Conservation (phyloP, 2,888 invertebrate species). For the Pseudococcus jackbeardsleyi region DNA sequence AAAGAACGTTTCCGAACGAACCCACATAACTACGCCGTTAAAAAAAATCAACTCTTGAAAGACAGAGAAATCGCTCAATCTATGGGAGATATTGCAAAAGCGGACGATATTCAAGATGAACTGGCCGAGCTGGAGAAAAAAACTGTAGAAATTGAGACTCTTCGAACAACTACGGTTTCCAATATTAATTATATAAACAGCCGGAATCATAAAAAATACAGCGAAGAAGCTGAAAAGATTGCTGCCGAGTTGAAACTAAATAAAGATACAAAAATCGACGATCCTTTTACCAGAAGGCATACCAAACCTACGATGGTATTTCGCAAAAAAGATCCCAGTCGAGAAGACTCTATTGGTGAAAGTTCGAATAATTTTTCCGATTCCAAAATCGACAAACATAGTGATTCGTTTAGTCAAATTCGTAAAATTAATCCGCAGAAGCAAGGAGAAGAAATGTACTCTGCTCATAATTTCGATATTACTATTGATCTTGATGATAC, state of each 20-base stretch:
- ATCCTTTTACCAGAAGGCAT: conserved; percentile 91
- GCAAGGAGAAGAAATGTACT: conserved; percentile 69
- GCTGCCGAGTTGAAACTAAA: conserved; percentile 79
- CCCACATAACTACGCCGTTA: conserved; percentile 97
- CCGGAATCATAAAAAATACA: conserved; percentile 91
- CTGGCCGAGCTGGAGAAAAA: conserved; percentile 91
- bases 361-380: background rate
- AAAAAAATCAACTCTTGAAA: conserved; percentile 94
- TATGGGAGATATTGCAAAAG: conserved; percentile 81
- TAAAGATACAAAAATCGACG: conserved; percentile 83
- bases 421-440: conserved; percentile 43
- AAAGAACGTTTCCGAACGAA: conserved; percentile 92
- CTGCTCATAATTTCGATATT: conserved; percentile 93
- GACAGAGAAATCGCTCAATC: conserved; percentile 77
- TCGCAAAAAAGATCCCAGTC: conserved; percentile 15
- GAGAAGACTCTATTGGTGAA: background rate
- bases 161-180: conserved; percentile 90
- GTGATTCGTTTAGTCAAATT: background rate
- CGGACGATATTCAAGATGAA: conserved; percentile 80
- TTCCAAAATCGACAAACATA: background rate
- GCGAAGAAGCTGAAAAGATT: conserved; percentile 93
- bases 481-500: conserved; percentile 61
- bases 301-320: conserved; percentile 90
- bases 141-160: conserved; percentile 90
- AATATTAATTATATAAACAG: conserved; percentile 98